Conservation (phyloP, 2,797 vertebrate genomes). For the Periophthalmus magnuspinnatus region DNA sequence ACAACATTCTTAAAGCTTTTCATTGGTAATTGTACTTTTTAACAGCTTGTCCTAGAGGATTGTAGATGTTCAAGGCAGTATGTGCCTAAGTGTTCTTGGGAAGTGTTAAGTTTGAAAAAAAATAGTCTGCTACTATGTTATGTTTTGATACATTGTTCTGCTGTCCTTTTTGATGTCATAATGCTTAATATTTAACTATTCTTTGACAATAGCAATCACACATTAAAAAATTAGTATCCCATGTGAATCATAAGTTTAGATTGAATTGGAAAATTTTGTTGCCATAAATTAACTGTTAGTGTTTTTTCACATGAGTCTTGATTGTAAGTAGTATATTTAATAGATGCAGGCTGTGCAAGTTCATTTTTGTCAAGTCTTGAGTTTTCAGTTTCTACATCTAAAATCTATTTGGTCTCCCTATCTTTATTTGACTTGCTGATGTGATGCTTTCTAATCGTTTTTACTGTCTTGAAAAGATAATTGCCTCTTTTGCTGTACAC, state of each 20-base stretch:
- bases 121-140: not conserved
- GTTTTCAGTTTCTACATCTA: not conserved
- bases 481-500: not conserved
- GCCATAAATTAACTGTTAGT: not conserved
- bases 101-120: not conserved
- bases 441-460: not conserved
- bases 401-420: not conserved
- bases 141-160: not conserved
- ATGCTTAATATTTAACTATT: too few relatives aligned
- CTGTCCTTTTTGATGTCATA: not conserved
- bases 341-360: not conserved
- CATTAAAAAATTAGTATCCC: not conserved
- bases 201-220: not conserved
- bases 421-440: constrained; percentile 7
- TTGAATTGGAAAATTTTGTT: not conserved
- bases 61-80: not conserved
- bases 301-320: not conserved
- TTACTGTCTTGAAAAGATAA: not conserved
- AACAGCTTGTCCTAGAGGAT: not conserved
- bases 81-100: not conserved
- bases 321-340: not conserved
- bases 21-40: not conserved
- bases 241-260: not conserved
- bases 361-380: not conserved
- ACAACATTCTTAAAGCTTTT: not conserved